Evolutionary conservation across 2,113 vertebrate genomes (phyloP).

Genomic region (Proterorhinus semilunaris): DNA sequence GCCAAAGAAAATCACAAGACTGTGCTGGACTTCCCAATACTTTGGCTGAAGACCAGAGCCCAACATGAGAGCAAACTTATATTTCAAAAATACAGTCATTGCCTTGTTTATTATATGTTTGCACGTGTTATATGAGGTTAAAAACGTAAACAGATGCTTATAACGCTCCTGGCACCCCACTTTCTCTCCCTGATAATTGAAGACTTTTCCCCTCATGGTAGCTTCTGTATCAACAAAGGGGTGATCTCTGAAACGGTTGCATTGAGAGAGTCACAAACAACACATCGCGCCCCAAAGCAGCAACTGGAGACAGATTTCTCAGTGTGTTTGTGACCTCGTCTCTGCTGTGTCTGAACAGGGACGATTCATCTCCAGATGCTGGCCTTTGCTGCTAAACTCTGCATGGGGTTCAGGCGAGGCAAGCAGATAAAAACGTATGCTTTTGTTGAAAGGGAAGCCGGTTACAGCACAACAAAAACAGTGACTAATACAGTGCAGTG

Average conservation of each 20-base stretch:
- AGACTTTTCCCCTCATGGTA: neutral
- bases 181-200: neutral
- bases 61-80: no score
- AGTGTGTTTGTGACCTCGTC: constrained; percentile 43
- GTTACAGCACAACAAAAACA: constrained; percentile 16
- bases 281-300: constrained; percentile 11
- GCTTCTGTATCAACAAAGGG: constrained; percentile 42
- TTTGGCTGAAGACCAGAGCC: no score
- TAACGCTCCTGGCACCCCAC: no score
- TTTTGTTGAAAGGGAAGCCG: constrained; percentile 28
- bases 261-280: constrained; percentile 35
- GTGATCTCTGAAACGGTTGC: constrained; percentile 7
- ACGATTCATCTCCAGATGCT: constrained; percentile 57
- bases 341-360: constrained; percentile 32
- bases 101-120: no score
- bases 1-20: no score
- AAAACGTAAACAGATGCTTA: no score
- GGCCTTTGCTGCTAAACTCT: constrained; percentile 43
- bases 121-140: no score
- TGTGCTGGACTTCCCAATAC: no score
- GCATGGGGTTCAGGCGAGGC: constrained; percentile 18
- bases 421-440: constrained; percentile 30
- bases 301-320: constrained; percentile 42
- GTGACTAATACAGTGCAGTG: neutral
- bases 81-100: no score